Base-by-base conservation (phyloP, 1,140 invertebrate species). In the Frieseomelitta varia region DNA sequence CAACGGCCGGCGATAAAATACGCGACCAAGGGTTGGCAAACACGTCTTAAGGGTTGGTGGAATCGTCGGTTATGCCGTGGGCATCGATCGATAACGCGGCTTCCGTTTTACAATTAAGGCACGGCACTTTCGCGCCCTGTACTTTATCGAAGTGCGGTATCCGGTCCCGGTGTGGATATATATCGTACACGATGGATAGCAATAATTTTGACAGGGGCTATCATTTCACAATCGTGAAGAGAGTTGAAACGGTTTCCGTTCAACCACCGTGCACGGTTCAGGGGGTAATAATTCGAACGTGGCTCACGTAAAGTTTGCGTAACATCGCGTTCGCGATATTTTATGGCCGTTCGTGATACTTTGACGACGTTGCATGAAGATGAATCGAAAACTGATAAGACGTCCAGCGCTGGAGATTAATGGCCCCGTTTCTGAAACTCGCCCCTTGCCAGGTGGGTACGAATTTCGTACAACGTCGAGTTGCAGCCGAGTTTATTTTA, bases 71-170 rank as follows among this genome's bases (percentile, higher is more conserved):
- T 88, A 87, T 78, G 63, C 51, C 56, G 34, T 68, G 79, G n/a
- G 47, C 72, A 24, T 82, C 84, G 91, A 88, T 91, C 91, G 90
- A 92, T 92, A 93, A 90, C 85, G 79, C 84, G 90, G 91, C 91
- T 93, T 93, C 92, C 92, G 92, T 93, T 93, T 93, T 93, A 92
- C 91, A 92, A 92, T 93, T 91, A 91, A 92, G 87, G 86, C 79
- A 83, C 87, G 88, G 86, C 87, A 91, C 91, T 91, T 91, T 91
- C 88, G 85, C 90, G 85, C 80, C 83, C 87, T 85, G 68, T 88
- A 89, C 88, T 91, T 92, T 90, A 87, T 89, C 87, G 73, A 89
- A 86, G 80, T 84, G 85, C 78, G 47, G 81, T 84, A 89, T 81
- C 87, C 84, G 84, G 84, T 34, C 71, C 12, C 53, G 12, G 51